These are phyloP conservation scores for Lasioglossum zephyrum DNA, from an alignment of 2,888 invertebrate genomes.

Conservation along the genomic window DNA sequence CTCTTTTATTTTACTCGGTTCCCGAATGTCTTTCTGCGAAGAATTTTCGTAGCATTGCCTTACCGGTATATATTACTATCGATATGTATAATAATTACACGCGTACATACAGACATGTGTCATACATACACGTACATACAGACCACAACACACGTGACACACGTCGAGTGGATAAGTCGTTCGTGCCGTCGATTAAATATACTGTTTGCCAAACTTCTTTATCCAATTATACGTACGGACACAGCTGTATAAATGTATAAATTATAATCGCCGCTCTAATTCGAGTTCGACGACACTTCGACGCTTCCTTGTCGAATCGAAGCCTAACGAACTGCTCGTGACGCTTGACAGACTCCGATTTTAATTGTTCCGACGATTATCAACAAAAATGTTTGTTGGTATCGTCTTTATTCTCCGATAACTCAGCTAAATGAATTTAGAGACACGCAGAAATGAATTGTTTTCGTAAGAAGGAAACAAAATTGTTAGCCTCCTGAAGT, in stretches of 20 bases:
- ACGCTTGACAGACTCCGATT: background rate
- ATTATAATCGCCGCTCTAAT: slow-evolving; percentile 35
- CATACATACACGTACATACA: background rate
- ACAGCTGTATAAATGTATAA: slow-evolving; percentile 59
- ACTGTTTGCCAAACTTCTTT: slow-evolving; percentile 64
- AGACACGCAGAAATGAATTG: background rate
- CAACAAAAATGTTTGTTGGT: background rate
- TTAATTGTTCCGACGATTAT: background rate
- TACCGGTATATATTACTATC: slow-evolving; percentile 56
- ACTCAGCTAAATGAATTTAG: background rate
- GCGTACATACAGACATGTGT: slow-evolving; percentile 10
- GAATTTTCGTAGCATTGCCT: slow-evolving; percentile 66
- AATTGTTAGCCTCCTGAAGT: background rate
- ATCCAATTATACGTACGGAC: slow-evolving; percentile 44
- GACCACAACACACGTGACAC: slow-evolving; percentile 29
- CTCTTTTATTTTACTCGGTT: slow-evolving; percentile 10
- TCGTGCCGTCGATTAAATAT: slow-evolving; percentile 61
- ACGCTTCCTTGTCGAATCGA: background rate
- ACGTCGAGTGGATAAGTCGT: slow-evolving; percentile 46
- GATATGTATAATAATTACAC: slow-evolving; percentile 56
- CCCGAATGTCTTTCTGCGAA: slow-evolving; percentile 32
- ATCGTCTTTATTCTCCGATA: background rate
- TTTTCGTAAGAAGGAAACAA: background rate
- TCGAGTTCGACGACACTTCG: slow-evolving; percentile 18
- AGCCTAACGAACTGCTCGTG: background rate